These are phyloP conservation scores for Leptinotarsa haldemani DNA, from an alignment of 2,888 invertebrate genomes.

Conservation along the genomic window DNA sequence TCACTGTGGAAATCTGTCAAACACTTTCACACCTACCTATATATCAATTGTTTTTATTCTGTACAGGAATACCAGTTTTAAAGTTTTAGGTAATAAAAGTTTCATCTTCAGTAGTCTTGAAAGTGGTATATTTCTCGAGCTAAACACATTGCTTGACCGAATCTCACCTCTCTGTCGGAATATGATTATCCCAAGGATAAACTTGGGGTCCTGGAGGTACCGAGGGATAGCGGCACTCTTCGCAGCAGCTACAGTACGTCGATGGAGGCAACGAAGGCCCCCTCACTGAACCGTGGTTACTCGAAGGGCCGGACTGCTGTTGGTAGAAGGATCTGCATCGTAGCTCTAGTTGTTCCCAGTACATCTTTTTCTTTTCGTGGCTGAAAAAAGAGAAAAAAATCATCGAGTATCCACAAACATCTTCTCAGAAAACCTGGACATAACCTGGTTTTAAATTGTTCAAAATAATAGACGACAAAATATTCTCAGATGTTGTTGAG, in stretches of 20 bases:
- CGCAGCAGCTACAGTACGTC: constrained; percentile 75
- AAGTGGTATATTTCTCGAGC: no score
- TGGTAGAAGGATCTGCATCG: constrained; percentile 84
- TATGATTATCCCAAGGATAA: constrained; percentile 71
- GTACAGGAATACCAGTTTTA: no score
- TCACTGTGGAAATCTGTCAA: no score
- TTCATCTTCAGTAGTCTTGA: no score
- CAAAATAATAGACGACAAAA: no score
- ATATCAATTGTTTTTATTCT: no score
- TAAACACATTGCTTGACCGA: neutral
- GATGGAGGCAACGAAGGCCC: constrained; percentile 66
- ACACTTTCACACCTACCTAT: no score
- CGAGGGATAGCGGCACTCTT: constrained; percentile 75
- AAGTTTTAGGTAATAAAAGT: no score
- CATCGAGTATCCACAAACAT: no score
- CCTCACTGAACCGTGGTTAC: constrained; percentile 63
- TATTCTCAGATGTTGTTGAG: no score
- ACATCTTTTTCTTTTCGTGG: constrained; percentile 94
- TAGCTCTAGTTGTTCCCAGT: constrained; percentile 91
- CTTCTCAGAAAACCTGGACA: no score
- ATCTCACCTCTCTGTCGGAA: constrained; percentile 62
- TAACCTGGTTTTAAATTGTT: no score
- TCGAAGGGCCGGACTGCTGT: constrained; percentile 65
- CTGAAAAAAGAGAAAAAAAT: constrained; percentile 64
- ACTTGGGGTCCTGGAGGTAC: constrained; percentile 68